Evolutionary conservation across 2,113 vertebrate species (phyloP).

Genomic region (Protobothrops flavoviridis): DNA sequence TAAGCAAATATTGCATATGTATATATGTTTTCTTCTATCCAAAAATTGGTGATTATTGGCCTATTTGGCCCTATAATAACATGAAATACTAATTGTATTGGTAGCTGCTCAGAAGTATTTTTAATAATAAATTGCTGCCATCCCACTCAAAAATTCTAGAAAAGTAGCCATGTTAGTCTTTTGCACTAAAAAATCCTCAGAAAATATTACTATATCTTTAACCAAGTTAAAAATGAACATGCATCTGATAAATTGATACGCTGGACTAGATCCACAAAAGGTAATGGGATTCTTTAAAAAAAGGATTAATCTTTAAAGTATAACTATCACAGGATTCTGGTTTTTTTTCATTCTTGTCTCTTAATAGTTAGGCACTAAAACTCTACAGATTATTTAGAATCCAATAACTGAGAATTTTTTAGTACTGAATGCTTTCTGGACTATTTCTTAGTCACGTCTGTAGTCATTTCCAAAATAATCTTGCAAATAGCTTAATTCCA

Average conservation of each 20-base stretch:
- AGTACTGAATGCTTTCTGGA: not conserved
- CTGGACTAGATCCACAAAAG: not conserved
- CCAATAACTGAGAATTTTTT: not conserved
- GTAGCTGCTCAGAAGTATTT: not conserved
- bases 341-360: not conserved
- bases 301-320: not conserved
- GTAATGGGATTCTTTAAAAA: not conserved
- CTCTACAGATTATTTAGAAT: not conserved
- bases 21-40: not conserved
- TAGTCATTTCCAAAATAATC: not conserved
- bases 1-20: not conserved
- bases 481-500: no score
- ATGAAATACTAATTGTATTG: no score
- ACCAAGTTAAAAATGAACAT: not conserved
- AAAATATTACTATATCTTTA: not conserved
- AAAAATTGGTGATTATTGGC: no score
- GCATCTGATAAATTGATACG: not conserved
- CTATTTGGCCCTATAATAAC: no score
- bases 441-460: not conserved
- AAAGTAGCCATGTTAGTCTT: not conserved
- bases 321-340: not conserved
- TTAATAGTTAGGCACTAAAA: not conserved
- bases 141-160: not conserved
- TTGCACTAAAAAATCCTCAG: not conserved
- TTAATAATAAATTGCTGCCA: not conserved